Evolutionary conservation across 2,113 vertebrate genomes (phyloP), one percentile per base, ranked within the genome.

Genomic region (Malurus elegans): DNA sequence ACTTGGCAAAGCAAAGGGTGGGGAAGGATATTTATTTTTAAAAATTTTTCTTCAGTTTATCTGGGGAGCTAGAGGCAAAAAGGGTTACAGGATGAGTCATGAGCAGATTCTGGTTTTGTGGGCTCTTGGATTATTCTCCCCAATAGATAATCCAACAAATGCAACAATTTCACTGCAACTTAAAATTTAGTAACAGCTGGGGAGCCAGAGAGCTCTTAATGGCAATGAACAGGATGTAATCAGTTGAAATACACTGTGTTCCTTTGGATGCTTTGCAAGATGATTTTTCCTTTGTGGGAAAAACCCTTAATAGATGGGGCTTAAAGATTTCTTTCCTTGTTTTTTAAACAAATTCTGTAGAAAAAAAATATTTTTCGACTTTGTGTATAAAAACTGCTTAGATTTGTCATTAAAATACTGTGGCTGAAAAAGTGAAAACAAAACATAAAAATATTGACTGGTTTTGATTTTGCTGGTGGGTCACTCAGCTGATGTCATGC

Each of bases 151-250:
- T 56, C 50, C 58, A 44, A 47, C 11, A 71, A 89, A 89, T 18
- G 56, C 6, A 8, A 34, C 6, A 10, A 93, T 92, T 92, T 82
- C 76, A 62, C 42, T 81, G 80, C 74, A 88, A 29, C 29, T 73
- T 18, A 28, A 85, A 93, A 95, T 92, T 64, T 76, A 5, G 29
- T 61, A 53, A 76, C 57, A 95, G 89, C 93, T 95, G 93, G 91
- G 80, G 61, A 89, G 26, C 29, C 50, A 23, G 45, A 66, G 84
- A 83, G 56, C 51, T 60, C 50, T 47, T 57, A 73, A 58, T 44
- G 83, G 86, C 78, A 93, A 81, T 17, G 53, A 76, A 75, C 42
- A 72, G 53, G 83, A 78, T 8, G 16, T 32, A 61, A 94, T 83
- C 82, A 83, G 26, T 74, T 51, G 78, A 80, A 95, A 88, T 44